Base-by-base conservation (phyloP, 2,113 vertebrate species). In the Peromyscus maniculatus region DNA sequence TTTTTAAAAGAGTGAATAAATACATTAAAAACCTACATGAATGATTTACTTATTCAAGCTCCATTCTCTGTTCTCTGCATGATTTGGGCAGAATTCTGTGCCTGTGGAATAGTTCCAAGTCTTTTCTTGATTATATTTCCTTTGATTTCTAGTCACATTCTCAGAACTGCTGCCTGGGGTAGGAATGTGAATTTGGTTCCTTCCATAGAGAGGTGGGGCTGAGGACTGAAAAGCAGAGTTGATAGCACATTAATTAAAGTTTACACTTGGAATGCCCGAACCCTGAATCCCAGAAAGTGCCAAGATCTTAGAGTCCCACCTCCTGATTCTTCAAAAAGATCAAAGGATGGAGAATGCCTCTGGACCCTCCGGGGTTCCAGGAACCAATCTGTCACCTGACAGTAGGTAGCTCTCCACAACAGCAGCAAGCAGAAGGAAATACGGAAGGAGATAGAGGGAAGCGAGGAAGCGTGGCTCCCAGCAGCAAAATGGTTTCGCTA, bases 101-200 rank as follows among this genome's bases (percentile, higher is more conserved):
- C 79, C 72, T 89, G 0, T 64, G 36, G 49, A 72, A 21, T 67
- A 55, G n/a, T 39, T 49, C 71, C 57, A 89, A 66, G 39, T 59
- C 19, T 52, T 59, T 3, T 87, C 36, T 86, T 24, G 24, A 10
- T 62, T 24, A 4, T 6, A 5, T 46, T n/a, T 64, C 57, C 52
- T 92, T 93, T 88, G 59, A 55, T 82, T 96, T 96, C 80, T 75
- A 67, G 82, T 49, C 4, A 43, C 36, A 79, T 21, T 92, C 21
- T 96, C 46, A 87, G 82, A 82, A 31, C 49, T 28, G 12, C 74
- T 49, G 79, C 46, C 55, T 62, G 46, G 1, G 26, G n/a, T 59
- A 69, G 43, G 84, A 46, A 21, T 28, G 10, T 64, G 7, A n/a
- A 2, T 78, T 92, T 17, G 17, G 0, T 0, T 67, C 67, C 55